phyloP scores from a whole-genome alignment of 2,888 invertebrate species.

The Hypomecis punctinalis region DNA sequence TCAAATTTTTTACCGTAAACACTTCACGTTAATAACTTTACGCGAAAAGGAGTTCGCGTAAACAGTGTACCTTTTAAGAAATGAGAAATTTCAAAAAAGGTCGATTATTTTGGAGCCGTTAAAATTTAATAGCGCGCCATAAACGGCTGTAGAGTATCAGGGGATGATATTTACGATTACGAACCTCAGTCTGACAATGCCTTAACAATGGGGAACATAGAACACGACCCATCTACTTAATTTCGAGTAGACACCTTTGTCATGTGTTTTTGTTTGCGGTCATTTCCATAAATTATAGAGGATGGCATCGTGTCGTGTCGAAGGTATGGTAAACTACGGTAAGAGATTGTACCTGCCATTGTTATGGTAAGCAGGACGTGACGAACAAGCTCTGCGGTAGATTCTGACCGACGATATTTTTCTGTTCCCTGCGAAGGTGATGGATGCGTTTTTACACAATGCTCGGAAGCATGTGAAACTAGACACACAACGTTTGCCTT shows the following conservation, averaged over 20 bases:
- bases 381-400: slow-evolving; percentile 67
- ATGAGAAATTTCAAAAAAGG: slow-evolving; percentile 4
- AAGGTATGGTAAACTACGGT: slow-evolving; percentile 44
- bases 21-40: slow-evolving; percentile 2
- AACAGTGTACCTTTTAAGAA: slow-evolving; percentile 22
- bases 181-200: slow-evolving; percentile 63
- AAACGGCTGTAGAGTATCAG: slow-evolving; percentile 49
- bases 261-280: slow-evolving; percentile 81
- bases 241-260: slow-evolving; percentile 84
- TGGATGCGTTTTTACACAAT: slow-evolving; percentile 41
- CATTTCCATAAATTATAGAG: slow-evolving; percentile 83
- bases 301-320: slow-evolving; percentile 66
- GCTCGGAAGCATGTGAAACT: slow-evolving; percentile 29
- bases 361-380: slow-evolving; percentile 80
- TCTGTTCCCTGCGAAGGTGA: slow-evolving; percentile 36
- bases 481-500: slow-evolving; percentile 5
- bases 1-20: slow-evolving; percentile 6
- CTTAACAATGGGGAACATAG: slow-evolving; percentile 72
- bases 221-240: slow-evolving; percentile 80
- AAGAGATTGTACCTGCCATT: slow-evolving; percentile 75
- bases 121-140: slow-evolving; percentile 44
- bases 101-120: slow-evolving; percentile 22
- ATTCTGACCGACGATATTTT: slow-evolving; percentile 60
- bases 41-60: slow-evolving; percentile 1
- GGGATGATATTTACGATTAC: slow-evolving; percentile 78